Evolutionary conservation across 1,140 invertebrate genomes (phyloP), one percentile per base, ranked within the genome.

Genomic region (Ceratosolen solmsi): DNA sequence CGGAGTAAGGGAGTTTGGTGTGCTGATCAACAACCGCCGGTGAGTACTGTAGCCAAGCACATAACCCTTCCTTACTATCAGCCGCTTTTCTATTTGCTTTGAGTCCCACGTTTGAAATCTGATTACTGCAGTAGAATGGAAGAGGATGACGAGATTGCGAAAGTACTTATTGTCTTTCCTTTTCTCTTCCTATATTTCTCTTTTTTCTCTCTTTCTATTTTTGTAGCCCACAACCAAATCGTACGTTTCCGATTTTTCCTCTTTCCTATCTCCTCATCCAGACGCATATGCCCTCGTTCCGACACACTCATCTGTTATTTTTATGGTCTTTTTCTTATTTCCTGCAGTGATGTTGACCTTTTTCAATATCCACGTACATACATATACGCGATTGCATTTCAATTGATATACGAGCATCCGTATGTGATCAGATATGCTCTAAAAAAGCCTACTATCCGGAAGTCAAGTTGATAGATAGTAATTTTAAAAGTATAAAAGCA

Each of bases 391-490:
- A 72, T 36, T 36, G 27, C 22, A 56, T 38, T 54, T 1, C 54
- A 22, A 60, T 75, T 75, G 54, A 75, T 75, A 41, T 74, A 79
- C 65, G 63, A 79, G 49, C 49, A 71, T 65, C 22, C 76, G 41
- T 74, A 70, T 79, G 80, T 30, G 77, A 79, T 54, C 68, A 65
- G 70, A 78, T 22, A 80, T 74, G 78, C 78, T 73, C 71, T 38
- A 22, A 74, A 30, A 74, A 38, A 7, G 27, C 54, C 51, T 17
- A 13, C 30, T n/a, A 27, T 11, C 2, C 73, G 36, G 13, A 60
- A 27, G 22, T 25, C 73, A 27, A n/a, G n/a, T 41, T 17, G 22
- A 25, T 30, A 41, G 15, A 75, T 75, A 33, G 54, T 17, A 27
- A 15, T 60, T 75, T 60, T 0, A 75, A 58, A 75, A 41, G 41